Evolutionary conservation across 2,797 vertebrate genomes (phyloP).

Genomic region (Huso huso): DNA sequence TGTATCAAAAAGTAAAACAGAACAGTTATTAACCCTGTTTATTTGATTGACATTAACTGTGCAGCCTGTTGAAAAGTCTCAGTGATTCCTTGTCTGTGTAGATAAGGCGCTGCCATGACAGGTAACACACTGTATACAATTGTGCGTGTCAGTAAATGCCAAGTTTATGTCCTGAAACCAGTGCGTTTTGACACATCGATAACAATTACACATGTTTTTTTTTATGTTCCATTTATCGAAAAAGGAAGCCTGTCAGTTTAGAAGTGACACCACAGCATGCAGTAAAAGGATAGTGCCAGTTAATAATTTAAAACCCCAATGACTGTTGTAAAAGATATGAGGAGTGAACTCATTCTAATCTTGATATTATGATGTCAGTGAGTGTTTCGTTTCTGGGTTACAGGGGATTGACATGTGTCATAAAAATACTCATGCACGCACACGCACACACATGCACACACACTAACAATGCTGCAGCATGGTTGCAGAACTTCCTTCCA

Average conservation of each 20-base stretch:
- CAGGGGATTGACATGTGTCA: constrained; percentile 63
- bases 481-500: too few relatives aligned
- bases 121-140: background rate
- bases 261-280: constrained; percentile 54
- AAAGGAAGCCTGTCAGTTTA: constrained; percentile 54
- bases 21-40: too few relatives aligned
- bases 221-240: constrained; percentile 54
- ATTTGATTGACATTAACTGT: too few relatives aligned
- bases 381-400: constrained; percentile 72
- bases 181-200: constrained; percentile 11
- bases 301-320: constrained; percentile 86
- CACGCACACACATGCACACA: constrained; percentile 12
- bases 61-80: too few relatives aligned
- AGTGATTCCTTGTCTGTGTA: too few relatives aligned
- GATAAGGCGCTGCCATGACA: too few relatives aligned
- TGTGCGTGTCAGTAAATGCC: constrained; percentile 26
- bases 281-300: constrained; percentile 77
- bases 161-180: constrained; percentile 21
- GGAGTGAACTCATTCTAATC: constrained; percentile 77
- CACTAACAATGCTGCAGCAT: too few relatives aligned
- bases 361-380: constrained; percentile 71
- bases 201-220: constrained; percentile 36
- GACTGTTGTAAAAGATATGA: constrained; percentile 80
- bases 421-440: constrained; percentile 61
- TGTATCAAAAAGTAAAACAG: too few relatives aligned